Base-by-base conservation (phyloP, 2,888 invertebrate genomes). In the Synanthedon formicaeformis region DNA sequence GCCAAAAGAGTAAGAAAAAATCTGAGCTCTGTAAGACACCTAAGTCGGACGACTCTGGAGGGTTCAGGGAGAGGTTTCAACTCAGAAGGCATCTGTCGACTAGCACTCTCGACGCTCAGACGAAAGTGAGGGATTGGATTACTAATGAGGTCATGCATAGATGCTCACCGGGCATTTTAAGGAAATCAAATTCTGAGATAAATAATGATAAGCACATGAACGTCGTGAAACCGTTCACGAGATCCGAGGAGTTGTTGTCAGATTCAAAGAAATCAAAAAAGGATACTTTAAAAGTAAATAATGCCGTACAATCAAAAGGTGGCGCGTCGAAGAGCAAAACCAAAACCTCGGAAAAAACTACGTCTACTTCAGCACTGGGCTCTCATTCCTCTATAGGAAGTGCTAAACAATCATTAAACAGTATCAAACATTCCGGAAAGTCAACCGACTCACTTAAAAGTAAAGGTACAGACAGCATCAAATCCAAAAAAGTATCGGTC, bases 51-150 rank as follows among this genome's bases (percentile, higher is more conserved):
- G 88, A 88, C 60, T 88, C 88, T 2, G 88, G 88, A 11, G 88
- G 90, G 49, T 90, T 90, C 61, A 85, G 90, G 48, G 83, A 90
- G 63, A 75, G 89, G 54, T 91, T 91, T 64, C 91, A 92, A 70
- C 76, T 93, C 34, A 89, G 92, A 16, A 78, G 94, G 18, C 93
- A 94, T 73, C 89, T 93, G 66, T 94, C 94, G 5, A 91, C 90
- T 4, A 94, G 94, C 57, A 95, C 95, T 0, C 91, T 96, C 58
- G 95, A 96, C 73, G 93, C 95, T 0, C 93, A 95, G 68, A 93
- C 94, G 12, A 95, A 95, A 88, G 95, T 96, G 1, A 89, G 92
- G 57, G 94, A 95, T 63, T 95, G 96, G 96, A 95, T 96, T 62
- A 91, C 93, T 0, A 92, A 93, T 59, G 94, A 94, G 73, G 92